phyloP scores from a whole-genome alignment of 2,113 vertebrate genomes.

The Corynorhinus townsendii region DNA sequence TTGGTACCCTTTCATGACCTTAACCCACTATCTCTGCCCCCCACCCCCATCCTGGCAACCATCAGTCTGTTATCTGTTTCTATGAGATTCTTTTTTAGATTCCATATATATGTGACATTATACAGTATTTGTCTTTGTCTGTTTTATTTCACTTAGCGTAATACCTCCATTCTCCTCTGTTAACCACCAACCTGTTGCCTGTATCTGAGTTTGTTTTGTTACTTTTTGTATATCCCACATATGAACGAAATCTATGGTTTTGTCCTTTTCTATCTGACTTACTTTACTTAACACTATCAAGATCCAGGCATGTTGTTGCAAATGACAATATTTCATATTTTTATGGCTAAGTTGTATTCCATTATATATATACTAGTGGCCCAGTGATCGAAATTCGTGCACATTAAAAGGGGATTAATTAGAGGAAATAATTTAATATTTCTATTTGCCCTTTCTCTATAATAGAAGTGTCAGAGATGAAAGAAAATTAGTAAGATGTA shows the following conservation, averaged over 20 bases:
- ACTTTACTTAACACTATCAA: not conserved
- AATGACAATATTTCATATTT: not conserved
- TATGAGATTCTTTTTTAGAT: not conserved
- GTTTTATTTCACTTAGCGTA: not conserved
- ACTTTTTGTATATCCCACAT: not conserved
- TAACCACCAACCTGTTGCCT: not conserved
- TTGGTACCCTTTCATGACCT: not conserved
- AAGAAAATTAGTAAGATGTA: too few relatives aligned
- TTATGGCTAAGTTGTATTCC: not conserved
- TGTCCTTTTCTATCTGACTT: not conserved
- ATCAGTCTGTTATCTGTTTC: not conserved
- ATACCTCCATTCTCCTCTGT: not conserved
- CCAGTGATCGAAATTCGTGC: too few relatives aligned
- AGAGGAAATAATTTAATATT: too few relatives aligned
- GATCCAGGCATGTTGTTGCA: not conserved
- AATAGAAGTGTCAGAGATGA: too few relatives aligned
- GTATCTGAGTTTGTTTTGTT: not conserved
- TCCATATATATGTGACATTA: not conserved
- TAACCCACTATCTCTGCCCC: not conserved
- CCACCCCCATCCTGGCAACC: not conserved
- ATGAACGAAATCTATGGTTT: not conserved
- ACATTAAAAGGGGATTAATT: too few relatives aligned
- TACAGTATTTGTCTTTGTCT: not conserved
- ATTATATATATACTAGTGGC: not conserved
- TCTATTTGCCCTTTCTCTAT: too few relatives aligned